These are phyloP conservation scores for Deroplatys truncata DNA, from an alignment of 2,888 invertebrate genomes.

Conservation along the genomic window DNA sequence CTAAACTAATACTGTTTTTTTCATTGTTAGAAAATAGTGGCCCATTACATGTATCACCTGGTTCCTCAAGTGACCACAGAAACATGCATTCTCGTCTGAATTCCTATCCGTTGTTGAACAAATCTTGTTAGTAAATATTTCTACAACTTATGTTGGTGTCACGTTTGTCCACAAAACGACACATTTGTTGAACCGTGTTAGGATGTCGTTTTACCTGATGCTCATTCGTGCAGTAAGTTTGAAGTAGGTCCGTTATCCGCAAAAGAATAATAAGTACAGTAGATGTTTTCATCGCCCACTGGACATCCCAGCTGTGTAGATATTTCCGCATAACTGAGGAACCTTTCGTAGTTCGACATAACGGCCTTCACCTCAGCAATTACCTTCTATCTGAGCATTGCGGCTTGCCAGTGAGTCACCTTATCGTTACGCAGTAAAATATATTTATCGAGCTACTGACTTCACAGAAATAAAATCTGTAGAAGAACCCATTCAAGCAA, in stretches of 20 bases:
- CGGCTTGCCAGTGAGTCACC: not conserved
- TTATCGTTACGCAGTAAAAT: not conserved
- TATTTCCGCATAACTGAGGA: not conserved
- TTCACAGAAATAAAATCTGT: too few relatives aligned
- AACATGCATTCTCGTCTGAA: too few relatives aligned
- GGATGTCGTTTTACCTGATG: not conserved
- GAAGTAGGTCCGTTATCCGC: not conserved
- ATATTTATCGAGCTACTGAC: too few relatives aligned
- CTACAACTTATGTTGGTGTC: not conserved
- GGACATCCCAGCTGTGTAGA: not conserved
- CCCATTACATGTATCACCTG: too few relatives aligned
- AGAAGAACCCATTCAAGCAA: too few relatives aligned
- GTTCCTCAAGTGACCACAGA: too few relatives aligned
- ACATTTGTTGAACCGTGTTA: not conserved
- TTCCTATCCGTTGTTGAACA: too few relatives aligned
- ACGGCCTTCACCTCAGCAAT: not conserved
- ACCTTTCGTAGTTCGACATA: not conserved
- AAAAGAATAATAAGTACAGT: not conserved
- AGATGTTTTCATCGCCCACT: too few relatives aligned
- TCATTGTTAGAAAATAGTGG: too few relatives aligned
- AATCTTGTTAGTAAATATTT: too few relatives aligned
- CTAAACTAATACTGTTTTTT: too few relatives aligned
- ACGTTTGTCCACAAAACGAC: not conserved
- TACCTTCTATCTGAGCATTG: not conserved
- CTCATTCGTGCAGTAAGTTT: not conserved